Evolutionary conservation across 1,140 invertebrate genomes (phyloP), one percentile per base, ranked within the genome.

Genomic region (Procambarus clarkii): DNA sequence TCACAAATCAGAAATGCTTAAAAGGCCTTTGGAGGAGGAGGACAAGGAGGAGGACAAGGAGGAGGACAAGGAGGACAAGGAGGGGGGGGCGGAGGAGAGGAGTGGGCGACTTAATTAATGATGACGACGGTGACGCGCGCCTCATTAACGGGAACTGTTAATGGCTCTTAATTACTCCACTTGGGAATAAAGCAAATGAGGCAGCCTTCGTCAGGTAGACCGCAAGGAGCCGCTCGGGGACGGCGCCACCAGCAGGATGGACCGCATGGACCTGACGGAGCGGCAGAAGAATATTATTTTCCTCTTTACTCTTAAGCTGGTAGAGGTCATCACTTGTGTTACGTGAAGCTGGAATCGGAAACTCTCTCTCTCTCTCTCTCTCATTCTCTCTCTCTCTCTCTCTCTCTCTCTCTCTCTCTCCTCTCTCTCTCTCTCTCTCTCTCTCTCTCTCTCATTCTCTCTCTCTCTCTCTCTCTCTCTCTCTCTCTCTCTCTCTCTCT

Each of bases 161-260:
- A 82, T 82, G 80, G 80, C 80, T 82, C 80, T 82, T 82, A 82
- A 82, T 82, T 82, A 82, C 80, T 82, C 50, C 80, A 82, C 80
- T 54, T 82, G 80, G 80, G 80, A 82, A 82, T 58, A 58, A 82
- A 82, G 80, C 80, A 82, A 82, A 82, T 50, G 80, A 82, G 80
- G 80, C 80, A 58, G 80, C 80, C 80, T 18, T 82, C 80, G 58
- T 82, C 80, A 82, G 80, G 80, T 82, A 82, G 48, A 18, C 80
- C 80, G 34, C 80, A 77, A 21, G 13, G 76, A 34, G 50, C 7
- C 13, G 50, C 2, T 1, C 13, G 50, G 7, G 50, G 13, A 11
- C 7, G 2, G 50, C 7, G 13, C 13, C 0, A 54, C 7, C 50
- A 54, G 50, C 7, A 54, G 50, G 50, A 9, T 3, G 9, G 9